Evolutionary conservation across 2,797 vertebrate species (phyloP), one percentile per base, ranked within the genome.

Genomic region (Hypotaenidia okinawae): DNA sequence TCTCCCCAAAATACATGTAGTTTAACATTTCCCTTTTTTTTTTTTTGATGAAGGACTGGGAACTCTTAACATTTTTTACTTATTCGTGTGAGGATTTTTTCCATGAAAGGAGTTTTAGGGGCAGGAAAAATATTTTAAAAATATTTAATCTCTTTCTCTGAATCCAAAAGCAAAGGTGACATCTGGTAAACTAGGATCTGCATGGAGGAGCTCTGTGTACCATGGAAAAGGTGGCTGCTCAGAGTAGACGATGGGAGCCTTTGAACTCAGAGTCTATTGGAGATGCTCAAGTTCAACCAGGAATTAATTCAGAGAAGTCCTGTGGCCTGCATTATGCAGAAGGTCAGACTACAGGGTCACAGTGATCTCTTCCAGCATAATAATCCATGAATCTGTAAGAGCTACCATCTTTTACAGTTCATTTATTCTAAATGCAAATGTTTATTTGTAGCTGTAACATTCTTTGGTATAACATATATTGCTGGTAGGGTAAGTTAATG

Each of bases 221-320:
- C 57, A 43, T 25, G 35, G 87, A 82, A 94, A 94, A 90, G 37
- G 67, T 73, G 67, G 23, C 61, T 80, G 39, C 62, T 87, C 9
- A 0, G 69, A 70, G 47, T 84, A 76, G 70, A 57, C 0, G 0
- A 33, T 19, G 61, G 85, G 21, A 93, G 28, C 80, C 83, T 96
- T 94, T 95, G 93, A 95, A 95, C 95, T 91, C 52, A 1, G 12
- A 73, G 59, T 87, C 85, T 94, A 68, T 90, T 91, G 89, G 49
- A 94, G 81, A 89, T 90, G 83, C 63, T 55, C 70, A 82, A 45
- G 61, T 82, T 95, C 93, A 96, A 87, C 92, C 84, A 94, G 67
- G 72, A 95, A 94, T 93, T 94, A 96, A 96, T 96, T 92, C 87
- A 94, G 83, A 90, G 57, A 87, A 94, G 61, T 93, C 49, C 74